Evolutionary conservation across 2,797 vertebrate species (phyloP).

Genomic region (Sarcophilus harrisii): DNA sequence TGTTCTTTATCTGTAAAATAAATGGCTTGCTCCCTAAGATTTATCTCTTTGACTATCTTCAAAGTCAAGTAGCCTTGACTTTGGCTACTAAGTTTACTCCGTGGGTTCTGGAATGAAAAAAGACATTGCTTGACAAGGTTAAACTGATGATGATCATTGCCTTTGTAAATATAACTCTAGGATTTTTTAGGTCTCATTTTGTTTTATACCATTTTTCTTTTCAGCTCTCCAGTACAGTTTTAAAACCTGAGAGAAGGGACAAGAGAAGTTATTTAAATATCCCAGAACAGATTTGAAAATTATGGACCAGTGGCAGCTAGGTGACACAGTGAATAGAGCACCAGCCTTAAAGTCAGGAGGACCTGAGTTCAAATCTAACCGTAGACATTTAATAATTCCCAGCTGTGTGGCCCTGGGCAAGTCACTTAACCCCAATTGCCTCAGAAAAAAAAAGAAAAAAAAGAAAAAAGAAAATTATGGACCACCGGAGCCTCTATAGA

Average conservation of each 20-base stretch:
- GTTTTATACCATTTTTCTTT: neutral
- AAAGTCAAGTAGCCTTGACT: neutral
- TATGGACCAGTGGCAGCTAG: neutral
- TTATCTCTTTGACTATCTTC: neutral
- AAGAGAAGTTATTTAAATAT: neutral
- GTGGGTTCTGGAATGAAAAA: neutral
- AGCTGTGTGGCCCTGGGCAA: no score
- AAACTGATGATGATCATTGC: neutral
- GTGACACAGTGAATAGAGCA: no score
- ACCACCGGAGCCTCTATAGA: neutral
- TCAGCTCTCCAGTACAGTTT: neutral
- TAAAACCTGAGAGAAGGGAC: neutral
- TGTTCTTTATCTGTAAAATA: neutral
- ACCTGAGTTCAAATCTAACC: no score
- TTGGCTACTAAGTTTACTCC: neutral
- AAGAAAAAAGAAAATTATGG: neutral
- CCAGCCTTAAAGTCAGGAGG: no score
- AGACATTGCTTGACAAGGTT: neutral
- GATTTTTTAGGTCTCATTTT: neutral
- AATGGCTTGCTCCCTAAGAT: neutral
- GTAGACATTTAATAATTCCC: no score
- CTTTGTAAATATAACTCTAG: neutral
- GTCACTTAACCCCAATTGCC: no score
- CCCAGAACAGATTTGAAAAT: neutral
- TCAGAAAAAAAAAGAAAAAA: no score